Base-by-base conservation (phyloP, 2,113 vertebrate species). In the Amphilophus citrinellus region DNA sequence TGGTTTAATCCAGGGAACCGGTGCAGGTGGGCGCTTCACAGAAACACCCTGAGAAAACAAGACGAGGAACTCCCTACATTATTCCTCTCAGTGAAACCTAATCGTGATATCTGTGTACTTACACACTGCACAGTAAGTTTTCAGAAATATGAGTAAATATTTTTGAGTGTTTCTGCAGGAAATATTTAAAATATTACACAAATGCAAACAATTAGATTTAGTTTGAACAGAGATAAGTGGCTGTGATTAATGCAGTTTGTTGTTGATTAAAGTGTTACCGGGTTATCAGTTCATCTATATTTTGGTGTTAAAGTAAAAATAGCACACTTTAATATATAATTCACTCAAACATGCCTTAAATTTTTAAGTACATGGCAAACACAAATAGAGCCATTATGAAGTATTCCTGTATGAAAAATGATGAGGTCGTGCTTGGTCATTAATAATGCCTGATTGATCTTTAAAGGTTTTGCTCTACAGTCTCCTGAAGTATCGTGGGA, bases 1-100 rank as follows among this genome's bases (percentile, higher is more conserved):
- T 4, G 66, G 66, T 73, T 73, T 94, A 79, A 96, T 94, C 95
- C 95, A 96, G 35, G 92, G 95, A 76, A 96, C 95, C 9, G 91
- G 95, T 35, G 90, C 91, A 39, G 84, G 91, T 20, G 83, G 27
- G 30, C 83, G 81, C 77, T 93, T 96, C 35, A 66, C 11, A 57
- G 78, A 84, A 5, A 7, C 15, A 5, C 2, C 76, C 96, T 96
- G 65, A 77, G 68, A 80, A 53, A 24, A 6, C 6, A 77, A 63
- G 15, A 80, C 3, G 13, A 83, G 17, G 68, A 8, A 60, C 3
- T 13, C 24, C 24, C 22, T 0, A 4, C 4, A 5, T 75, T 18
- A 75, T 39, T 76, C 78, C 18, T 44, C 18, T 30, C 5, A 5
- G 42, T 10, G 65, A 50, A 71, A 50, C 22, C 47, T 50, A 42